Base-by-base conservation (phyloP, 2,888 invertebrate species). In the Esperia sulphurella region DNA sequence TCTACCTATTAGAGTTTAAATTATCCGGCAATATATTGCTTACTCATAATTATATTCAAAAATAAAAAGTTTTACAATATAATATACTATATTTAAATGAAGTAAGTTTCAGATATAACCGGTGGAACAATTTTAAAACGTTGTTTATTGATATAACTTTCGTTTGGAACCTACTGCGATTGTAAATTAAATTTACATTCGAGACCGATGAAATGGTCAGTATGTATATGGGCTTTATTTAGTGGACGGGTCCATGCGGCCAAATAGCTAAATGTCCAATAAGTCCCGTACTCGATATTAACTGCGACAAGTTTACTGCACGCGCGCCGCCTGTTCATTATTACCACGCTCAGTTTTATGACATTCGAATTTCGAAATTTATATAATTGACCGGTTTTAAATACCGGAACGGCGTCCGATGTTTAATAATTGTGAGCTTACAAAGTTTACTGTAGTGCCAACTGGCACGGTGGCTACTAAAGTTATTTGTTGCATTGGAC, bases 301-400 rank as follows among this genome's bases (percentile, higher is more conserved):
- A 83, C 81, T 72, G 78, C 76, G 68, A 76, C 83, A 82, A 45
- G 43, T 86, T 86, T 79, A 84, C 75, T 69, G 79, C 75, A 67
- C 63, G 68, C 67, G 53, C 65, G 70, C 85, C 87, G 79, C 69
- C 78, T 85, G 88, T 82, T 83, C 80, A 83, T 87, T 86, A 89
- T 82, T 74, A 66, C 79, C 58, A 54, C 63, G 71, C 70, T 66
- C 80, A 76, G 75, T 83, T 86, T 86, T 85, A 87, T 85, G 79
- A 79, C 79, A 71, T 79, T 77, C 72, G 69, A 78, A 83, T 77
- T 77, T 72, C 72, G 61, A 65, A 46, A 82, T 79, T 78, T 75
- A 75, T 77, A 83, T 79, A 82, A 82, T 80, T 79, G 82, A 79
- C 76, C 77, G 71, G 76, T 73, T 76, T 61, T 77, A 75, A 81